Conservation (phyloP, 2,888 invertebrate genomes). For the Pinctada fucata region DNA sequence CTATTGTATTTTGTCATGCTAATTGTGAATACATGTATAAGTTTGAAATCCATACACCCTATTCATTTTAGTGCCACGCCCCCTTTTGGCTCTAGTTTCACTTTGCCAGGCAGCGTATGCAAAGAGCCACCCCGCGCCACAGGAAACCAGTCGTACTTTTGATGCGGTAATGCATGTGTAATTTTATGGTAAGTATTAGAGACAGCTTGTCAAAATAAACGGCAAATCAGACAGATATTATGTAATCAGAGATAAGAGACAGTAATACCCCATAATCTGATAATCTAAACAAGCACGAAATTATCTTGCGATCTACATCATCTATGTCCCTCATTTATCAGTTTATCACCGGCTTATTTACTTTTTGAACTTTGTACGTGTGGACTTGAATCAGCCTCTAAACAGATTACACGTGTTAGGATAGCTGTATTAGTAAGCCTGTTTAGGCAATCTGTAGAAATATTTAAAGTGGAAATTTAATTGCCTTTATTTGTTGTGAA, state of each 20-base stretch:
- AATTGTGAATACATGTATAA: no score
- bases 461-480: no score
- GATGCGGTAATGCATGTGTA: no score
- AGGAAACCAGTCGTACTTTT: no score
- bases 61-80: no score
- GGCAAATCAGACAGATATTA: neutral
- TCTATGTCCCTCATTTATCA: neutral
- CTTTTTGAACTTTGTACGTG: constrained; percentile 35
- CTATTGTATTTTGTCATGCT: no score
- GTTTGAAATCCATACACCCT: no score
- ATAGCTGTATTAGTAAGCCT: neutral
- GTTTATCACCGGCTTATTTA: constrained; percentile 9
- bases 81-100: no score
- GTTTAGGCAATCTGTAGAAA: neutral
- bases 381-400: constrained; percentile 20
- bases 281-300: neutral
- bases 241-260: neutral
- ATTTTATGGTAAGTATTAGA: no score
- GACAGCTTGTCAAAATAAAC: neutral
- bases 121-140: no score
- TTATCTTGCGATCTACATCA: neutral
- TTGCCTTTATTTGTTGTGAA: neutral
- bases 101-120: no score
- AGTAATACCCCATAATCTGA: neutral
- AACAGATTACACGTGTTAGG: neutral